These are phyloP conservation scores for Arremon brunneinucha DNA, from an alignment of 2,797 vertebrate genomes.

Conservation along the genomic window DNA sequence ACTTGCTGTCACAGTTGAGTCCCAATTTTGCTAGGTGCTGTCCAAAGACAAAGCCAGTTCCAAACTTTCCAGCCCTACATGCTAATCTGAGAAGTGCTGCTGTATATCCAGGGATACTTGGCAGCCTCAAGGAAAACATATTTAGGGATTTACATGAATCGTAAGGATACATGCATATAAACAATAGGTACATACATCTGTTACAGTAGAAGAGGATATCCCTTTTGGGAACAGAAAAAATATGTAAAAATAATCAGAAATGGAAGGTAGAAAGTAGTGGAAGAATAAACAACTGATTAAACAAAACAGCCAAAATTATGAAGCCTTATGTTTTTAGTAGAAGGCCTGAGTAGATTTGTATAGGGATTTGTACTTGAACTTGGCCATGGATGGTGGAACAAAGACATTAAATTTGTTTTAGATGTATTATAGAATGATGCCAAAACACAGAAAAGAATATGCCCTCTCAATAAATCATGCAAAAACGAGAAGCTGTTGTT, in stretches of 20 bases:
- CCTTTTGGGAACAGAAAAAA: neutral
- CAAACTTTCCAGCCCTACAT: neutral
- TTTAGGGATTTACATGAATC: neutral
- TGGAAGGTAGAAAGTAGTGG: neutral
- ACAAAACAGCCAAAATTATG: neutral
- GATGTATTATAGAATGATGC: neutral
- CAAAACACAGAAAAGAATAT: conserved; percentile 42
- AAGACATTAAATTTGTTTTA: neutral
- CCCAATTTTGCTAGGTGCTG: neutral
- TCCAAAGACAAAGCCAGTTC: neutral
- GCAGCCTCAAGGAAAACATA: neutral
- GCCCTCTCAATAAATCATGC: conserved; percentile 7
- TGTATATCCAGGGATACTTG: neutral
- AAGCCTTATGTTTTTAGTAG: neutral
- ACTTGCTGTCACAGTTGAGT: neutral
- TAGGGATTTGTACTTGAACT: conserved; percentile 23
- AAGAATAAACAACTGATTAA: neutral
- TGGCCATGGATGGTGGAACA: neutral
- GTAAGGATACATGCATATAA: neutral
- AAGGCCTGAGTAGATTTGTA: neutral
- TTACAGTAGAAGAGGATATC: neutral
- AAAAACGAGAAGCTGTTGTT: conserved; percentile 21
- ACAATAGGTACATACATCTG: neutral
- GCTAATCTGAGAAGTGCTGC: neutral
- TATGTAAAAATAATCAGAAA: neutral